Conservation (phyloP, 2,113 vertebrate genomes). For the Rhombomys opimus region DNA sequence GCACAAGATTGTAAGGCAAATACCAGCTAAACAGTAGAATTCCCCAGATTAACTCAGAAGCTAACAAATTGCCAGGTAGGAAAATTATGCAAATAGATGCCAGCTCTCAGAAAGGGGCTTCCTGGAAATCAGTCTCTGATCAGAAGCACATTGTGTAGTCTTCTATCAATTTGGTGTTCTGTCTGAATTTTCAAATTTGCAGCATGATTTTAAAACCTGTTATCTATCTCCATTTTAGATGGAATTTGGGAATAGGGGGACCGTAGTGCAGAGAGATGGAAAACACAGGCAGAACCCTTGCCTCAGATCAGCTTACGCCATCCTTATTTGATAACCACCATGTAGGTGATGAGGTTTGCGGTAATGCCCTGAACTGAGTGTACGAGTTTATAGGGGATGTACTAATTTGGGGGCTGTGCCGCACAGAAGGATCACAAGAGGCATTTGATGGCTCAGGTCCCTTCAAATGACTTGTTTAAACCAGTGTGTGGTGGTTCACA, state of each 20-base stretch:
- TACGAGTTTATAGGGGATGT: neutral
- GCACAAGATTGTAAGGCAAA: neutral
- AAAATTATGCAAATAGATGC: neutral
- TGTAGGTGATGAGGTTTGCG: neutral
- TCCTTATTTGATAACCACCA: neutral
- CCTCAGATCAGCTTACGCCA: neutral
- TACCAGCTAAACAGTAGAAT: constrained; percentile 60
- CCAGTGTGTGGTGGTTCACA: neutral
- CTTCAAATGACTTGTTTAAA: constrained; percentile 34
- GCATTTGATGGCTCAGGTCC: neutral
- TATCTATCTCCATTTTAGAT: neutral
- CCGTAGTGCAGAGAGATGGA: neutral
- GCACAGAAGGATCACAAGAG: neutral
- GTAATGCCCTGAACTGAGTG: neutral
- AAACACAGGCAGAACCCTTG: neutral
- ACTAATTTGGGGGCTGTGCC: neutral
- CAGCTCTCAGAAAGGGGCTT: neutral
- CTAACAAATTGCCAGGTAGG: neutral
- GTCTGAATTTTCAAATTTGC: neutral
- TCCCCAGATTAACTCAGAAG: constrained; percentile 3
- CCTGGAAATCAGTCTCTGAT: neutral
- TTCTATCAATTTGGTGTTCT: neutral
- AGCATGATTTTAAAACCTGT: neutral
- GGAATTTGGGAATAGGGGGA: constrained; percentile 11
- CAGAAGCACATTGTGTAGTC: neutral